Conservation (phyloP, 2,888 invertebrate genomes). For the Drosophila peninsularis region DNA sequence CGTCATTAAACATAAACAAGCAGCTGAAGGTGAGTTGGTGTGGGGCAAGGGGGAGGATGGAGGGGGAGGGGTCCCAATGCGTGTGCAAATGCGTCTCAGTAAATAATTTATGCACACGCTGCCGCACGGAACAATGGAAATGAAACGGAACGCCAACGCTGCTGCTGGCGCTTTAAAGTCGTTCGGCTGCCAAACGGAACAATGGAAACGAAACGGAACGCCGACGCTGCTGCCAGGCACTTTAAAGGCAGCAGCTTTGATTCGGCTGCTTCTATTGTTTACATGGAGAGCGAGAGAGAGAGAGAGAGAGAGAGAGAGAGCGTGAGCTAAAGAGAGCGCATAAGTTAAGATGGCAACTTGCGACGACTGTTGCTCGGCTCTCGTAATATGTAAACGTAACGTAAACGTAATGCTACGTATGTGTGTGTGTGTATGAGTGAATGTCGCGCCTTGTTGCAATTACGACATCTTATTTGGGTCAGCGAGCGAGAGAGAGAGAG, state of each 20-base stretch:
- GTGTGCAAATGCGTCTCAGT: slow-evolving; percentile 70
- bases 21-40: neutral
- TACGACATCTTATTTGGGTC: slow-evolving; percentile 80
- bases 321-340: slow-evolving; percentile 2
- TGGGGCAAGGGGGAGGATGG: neutral
- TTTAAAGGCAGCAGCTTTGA: slow-evolving; percentile 51
- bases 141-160: slow-evolving; percentile 38
- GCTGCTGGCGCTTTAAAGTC: slow-evolving; percentile 44
- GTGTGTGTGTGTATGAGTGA: slow-evolving; percentile 22
- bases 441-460: slow-evolving; percentile 74
- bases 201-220: slow-evolving; percentile 42
- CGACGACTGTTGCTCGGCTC: slow-evolving; percentile 48
- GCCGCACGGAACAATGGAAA: slow-evolving; percentile 24
- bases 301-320: slow-evolving; percentile 1
- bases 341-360: slow-evolving; percentile 22
- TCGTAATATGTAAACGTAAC: slow-evolving; percentile 38
- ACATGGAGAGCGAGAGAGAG: slow-evolving; percentile 37
- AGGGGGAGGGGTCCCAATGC: slow-evolving; percentile 4
- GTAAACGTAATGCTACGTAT: slow-evolving; percentile 50
- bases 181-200: slow-evolving; percentile 22
- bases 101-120: slow-evolving; percentile 59
- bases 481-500: slow-evolving; percentile 26
- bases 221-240: slow-evolving; percentile 23
- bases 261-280: slow-evolving; percentile 45
- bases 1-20: slow-evolving; percentile 26